Conservation (phyloP, 2,113 vertebrate genomes). For the Ptyas mucosa region DNA sequence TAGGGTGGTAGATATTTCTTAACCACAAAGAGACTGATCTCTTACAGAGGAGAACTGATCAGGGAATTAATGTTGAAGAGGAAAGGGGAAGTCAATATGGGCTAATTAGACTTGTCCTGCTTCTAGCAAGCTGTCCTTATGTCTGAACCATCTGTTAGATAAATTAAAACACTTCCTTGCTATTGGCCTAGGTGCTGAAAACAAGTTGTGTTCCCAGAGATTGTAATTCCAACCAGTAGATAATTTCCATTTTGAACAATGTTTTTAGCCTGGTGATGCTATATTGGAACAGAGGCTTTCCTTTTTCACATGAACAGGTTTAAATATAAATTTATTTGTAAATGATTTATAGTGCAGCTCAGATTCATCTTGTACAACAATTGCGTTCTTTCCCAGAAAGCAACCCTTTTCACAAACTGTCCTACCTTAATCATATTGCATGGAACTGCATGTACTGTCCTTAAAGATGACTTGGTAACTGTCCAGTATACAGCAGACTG, state of each 20-base stretch:
- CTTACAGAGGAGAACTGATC: constrained; percentile 37
- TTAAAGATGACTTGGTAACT: background rate
- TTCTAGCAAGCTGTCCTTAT: constrained; percentile 64
- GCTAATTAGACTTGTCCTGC: constrained; percentile 58
- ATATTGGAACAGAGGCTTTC: background rate
- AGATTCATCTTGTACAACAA: background rate
- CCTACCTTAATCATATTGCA: background rate
- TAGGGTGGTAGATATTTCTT: constrained; percentile 21
- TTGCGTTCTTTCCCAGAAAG: background rate
- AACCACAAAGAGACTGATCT: constrained; percentile 40
- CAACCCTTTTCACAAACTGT: background rate
- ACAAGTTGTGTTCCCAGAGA: constrained; percentile 11
- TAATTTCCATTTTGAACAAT: background rate
- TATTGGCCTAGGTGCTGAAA: constrained; percentile 36
- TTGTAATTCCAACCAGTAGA: constrained; percentile 6
- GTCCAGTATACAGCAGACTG: background rate
- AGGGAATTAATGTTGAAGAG: constrained; percentile 54
- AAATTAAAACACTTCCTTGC: constrained; percentile 61
- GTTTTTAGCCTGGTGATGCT: background rate
- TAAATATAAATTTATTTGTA: background rate
- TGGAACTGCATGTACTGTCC: background rate
- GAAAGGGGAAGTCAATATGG: constrained; percentile 39
- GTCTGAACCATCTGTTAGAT: constrained; percentile 60
- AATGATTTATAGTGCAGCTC: background rate
- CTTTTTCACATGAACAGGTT: background rate